phyloP scores from a whole-genome alignment of 1,140 invertebrate species.

The Rhagoletis zephyria region DNA sequence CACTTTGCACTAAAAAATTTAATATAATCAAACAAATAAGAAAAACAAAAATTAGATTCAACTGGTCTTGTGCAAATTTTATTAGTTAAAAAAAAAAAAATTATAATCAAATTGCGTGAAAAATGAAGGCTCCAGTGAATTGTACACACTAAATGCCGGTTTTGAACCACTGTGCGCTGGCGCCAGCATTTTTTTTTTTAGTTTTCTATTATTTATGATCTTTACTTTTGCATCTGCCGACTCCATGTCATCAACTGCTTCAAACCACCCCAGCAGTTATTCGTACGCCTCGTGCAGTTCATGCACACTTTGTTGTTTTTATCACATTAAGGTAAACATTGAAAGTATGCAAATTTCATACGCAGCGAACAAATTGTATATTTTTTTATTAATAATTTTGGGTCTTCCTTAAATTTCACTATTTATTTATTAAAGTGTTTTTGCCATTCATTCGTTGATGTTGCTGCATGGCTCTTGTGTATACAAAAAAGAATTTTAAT shows the following conservation, averaged over 20 bases:
- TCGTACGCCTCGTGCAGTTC: not conserved
- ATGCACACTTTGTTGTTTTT: not conserved
- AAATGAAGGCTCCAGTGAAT: too few species aligned
- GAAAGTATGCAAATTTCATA: slow-evolving; percentile 12
- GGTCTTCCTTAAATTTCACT: not conserved
- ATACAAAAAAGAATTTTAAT: not conserved
- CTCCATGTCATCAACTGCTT: not conserved
- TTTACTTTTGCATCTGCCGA: not conserved
- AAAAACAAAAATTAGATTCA: too few species aligned
- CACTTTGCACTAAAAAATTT: too few species aligned
- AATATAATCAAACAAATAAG: too few species aligned
- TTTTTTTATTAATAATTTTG: not conserved
- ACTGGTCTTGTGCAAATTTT: too few species aligned
- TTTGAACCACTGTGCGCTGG: too few species aligned
- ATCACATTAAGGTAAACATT: not conserved
- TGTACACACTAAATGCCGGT: too few species aligned
- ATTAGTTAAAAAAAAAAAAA: too few species aligned
- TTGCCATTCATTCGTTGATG: not conserved
- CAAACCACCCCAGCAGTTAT: not conserved
- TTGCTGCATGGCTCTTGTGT: not conserved
- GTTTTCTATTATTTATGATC: too few species aligned
- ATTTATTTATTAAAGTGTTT: not conserved
- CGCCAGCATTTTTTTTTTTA: too few species aligned
- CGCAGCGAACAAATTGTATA: not conserved
- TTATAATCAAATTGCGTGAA: too few species aligned